phyloP scores from a whole-genome alignment of 2,888 invertebrate genomes.

The Apodemia duryi region DNA sequence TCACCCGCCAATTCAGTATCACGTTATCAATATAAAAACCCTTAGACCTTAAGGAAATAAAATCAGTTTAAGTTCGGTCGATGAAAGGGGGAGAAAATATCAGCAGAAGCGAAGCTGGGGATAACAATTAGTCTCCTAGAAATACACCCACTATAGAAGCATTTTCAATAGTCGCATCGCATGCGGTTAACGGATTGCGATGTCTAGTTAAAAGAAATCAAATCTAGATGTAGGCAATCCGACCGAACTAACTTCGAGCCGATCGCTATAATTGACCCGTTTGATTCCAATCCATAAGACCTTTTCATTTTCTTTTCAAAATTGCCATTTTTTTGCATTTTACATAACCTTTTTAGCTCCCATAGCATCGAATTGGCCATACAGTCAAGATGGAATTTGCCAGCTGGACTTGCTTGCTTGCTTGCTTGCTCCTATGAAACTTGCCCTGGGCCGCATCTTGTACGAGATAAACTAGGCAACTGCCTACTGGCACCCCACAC shows the following conservation, averaged over 20 bases:
- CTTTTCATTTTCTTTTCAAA: slow-evolving; percentile 22
- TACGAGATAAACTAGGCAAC: too few species aligned
- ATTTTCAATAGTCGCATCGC: slow-evolving; percentile 62
- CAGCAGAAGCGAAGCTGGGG: not conserved
- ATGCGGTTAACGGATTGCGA: slow-evolving; percentile 66
- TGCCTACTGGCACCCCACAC: too few species aligned
- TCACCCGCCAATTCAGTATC: too few species aligned
- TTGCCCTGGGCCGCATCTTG: too few species aligned
- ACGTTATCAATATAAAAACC: too few species aligned
- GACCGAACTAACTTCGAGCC: slow-evolving; percentile 24
- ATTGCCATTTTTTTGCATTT: not conserved
- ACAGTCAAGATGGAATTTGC: too few species aligned
- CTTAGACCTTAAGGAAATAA: too few species aligned
- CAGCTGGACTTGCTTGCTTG: too few species aligned
- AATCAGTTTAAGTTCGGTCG: too few species aligned
- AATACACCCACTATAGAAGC: slow-evolving; percentile 47
- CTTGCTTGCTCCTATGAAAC: too few species aligned
- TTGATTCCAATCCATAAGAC: slow-evolving; percentile 39
- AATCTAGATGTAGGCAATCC: slow-evolving; percentile 51
- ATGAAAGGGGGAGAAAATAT: too few species aligned
- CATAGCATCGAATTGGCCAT: too few species aligned
- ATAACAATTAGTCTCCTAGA: not conserved
- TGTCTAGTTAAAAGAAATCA: slow-evolving; percentile 70
- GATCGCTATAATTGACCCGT: slow-evolving; percentile 54
- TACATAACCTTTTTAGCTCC: not conserved